Evolutionary conservation across 1,140 invertebrate species (phyloP).

Genomic region (Tribolium madens): DNA sequence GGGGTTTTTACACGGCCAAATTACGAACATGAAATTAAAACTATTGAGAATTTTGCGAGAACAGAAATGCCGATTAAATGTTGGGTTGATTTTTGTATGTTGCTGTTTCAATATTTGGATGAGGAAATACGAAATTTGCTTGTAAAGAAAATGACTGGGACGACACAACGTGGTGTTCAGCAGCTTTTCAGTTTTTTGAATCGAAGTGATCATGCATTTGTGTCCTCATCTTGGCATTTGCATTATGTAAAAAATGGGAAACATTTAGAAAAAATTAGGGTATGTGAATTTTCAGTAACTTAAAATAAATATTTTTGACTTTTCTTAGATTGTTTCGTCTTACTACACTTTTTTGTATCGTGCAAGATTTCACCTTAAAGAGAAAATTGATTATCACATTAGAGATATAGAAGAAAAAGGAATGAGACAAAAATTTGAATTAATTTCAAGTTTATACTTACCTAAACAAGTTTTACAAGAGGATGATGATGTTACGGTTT

Average conservation of each 20-base stretch:
- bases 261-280: not conserved
- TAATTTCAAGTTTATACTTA: not conserved
- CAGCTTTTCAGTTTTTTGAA: not conserved
- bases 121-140: not conserved
- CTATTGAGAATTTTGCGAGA: not conserved
- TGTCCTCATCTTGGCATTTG: not conserved
- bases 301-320: not conserved
- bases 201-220: not conserved
- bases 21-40: not conserved
- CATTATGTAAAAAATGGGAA: not conserved
- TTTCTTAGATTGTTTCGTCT: not conserved
- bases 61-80: not conserved
- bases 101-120: not conserved
- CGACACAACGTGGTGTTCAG: not conserved
- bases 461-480: not conserved
- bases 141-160: not conserved
- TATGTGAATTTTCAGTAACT: not conserved
- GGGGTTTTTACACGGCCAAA: not conserved
- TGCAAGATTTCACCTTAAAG: not conserved
- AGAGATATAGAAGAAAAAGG: constrained; percentile 1
- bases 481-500: not conserved
- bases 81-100: not conserved
- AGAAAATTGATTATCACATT: not conserved
- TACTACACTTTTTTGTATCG: not conserved
- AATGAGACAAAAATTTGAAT: not conserved